These are phyloP conservation scores for Ariopsis seemanni DNA, from an alignment of 2,113 vertebrate species.

Conservation along the genomic window DNA sequence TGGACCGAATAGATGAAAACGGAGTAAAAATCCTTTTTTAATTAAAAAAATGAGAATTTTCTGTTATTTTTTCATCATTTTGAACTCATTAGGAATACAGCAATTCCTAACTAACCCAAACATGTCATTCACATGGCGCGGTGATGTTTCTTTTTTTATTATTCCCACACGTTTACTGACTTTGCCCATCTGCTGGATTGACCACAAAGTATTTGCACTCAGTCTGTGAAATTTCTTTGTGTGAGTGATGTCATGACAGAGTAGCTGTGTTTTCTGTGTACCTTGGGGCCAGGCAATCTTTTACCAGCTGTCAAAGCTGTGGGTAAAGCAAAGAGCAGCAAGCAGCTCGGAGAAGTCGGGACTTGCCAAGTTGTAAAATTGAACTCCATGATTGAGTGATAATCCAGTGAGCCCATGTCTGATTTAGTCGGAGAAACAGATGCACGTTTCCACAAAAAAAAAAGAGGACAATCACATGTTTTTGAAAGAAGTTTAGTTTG, in stretches of 20 bases:
- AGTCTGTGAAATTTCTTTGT: slow-evolving; percentile 20
- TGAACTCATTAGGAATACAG: neutral
- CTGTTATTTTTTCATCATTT: neutral
- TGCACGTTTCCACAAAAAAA: neutral
- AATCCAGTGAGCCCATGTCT: neutral
- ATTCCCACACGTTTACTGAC: neutral
- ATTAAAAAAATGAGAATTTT: neutral
- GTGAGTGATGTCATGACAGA: slow-evolving; percentile 47
- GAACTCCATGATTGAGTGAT: neutral
- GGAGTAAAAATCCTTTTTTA: neutral
- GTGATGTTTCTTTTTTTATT: neutral
- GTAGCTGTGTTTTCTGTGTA: slow-evolving; percentile 40
- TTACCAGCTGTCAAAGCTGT: slow-evolving; percentile 43
- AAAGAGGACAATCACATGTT: neutral
- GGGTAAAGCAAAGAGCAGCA: neutral
- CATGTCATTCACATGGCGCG: neutral
- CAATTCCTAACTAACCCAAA: neutral
- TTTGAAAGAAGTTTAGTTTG: neutral
- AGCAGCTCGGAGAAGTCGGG: slow-evolving; percentile 33
- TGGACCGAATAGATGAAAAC: neutral
- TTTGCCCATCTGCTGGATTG: slow-evolving; percentile 15
- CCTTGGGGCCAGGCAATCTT: slow-evolving; percentile 40
- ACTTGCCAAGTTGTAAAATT: slow-evolving; percentile 41
- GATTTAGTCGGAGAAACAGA: neutral
- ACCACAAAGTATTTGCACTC: slow-evolving; percentile 33